These are phyloP conservation scores for Ectemnius continuus DNA, from an alignment of 2,888 invertebrate genomes.

Conservation along the genomic window DNA sequence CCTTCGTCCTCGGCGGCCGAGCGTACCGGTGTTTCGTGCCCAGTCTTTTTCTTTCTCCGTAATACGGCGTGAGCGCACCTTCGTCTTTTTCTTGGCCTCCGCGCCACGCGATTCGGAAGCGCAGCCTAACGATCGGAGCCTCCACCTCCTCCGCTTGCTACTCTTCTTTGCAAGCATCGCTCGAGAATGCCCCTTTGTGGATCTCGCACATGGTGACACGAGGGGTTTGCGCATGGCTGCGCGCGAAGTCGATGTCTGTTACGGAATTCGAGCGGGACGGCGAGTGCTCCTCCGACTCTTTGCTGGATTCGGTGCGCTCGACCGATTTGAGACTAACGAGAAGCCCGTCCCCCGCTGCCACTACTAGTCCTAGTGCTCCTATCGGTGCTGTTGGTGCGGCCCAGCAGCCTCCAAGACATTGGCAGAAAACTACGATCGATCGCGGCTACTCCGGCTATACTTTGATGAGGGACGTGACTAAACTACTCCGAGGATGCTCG, in stretches of 20 bases:
- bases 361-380: neutral
- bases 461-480: constrained; percentile 41
- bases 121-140: constrained; percentile 51
- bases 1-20: too few relatives aligned
- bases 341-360: constrained; percentile 37
- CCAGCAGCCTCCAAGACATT: constrained; percentile 21
- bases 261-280: constrained; percentile 53
- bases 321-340: constrained; percentile 61
- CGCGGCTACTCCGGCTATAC: constrained; percentile 23
- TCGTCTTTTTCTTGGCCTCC: constrained; percentile 35
- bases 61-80: too few relatives aligned
- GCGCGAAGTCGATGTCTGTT: constrained; percentile 58
- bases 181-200: constrained; percentile 52
- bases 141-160: constrained; percentile 13
- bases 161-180: constrained; percentile 43
- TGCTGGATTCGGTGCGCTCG: constrained; percentile 53
- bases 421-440: constrained; percentile 45
- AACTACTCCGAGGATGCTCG: constrained; percentile 39
- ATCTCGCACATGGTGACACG: constrained; percentile 50
- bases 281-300: constrained; percentile 41
- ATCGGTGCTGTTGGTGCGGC: neutral
- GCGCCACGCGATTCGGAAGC: constrained; percentile 41
- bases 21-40: constrained; percentile 15
- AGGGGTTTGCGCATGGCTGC: constrained; percentile 53
- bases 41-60: constrained; percentile 9